Base-by-base conservation (phyloP, 37 sponge, comb jelly and placozoan genomes). In the Oopsacas minuta region DNA sequence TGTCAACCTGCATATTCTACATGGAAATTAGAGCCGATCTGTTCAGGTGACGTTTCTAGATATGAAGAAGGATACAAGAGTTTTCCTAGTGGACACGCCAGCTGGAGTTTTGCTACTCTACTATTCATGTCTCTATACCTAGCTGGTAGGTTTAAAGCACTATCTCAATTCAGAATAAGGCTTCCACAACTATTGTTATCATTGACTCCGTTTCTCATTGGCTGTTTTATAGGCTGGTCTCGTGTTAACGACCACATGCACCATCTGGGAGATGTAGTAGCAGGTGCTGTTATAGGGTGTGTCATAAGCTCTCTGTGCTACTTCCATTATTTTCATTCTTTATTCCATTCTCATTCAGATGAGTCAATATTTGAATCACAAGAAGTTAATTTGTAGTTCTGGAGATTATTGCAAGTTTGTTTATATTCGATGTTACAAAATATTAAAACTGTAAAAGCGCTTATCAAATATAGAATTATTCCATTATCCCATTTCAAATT, bases 1-100 rank as follows among this genome's bases (percentile, higher is more conserved):
- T 61, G 75, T n/a, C 28, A 3, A 34, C 75, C 75, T 34, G 30
- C 30, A 5, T 3, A 25, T 12, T 34, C 75, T 34, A 10, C 1
- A 5, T 61, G 75, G 75, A 12, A 61, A 34, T 32, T 34, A 12
- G 75, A 10, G 30, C 75, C 75, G 30, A 3, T 25, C 20, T 61
- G 75, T 61, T 12, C 17, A 5, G 75, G 75, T 3, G 75, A 12
- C 5, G 20, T 10, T 10, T n/a, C 30, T 25, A 12, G 1, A 5
- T 10, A 32, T 34, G 17, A 61, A 5, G 75, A 61, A 12, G 75
- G 75, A 3, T 61, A 61, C 75, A 61, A 61, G 75, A 61, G 75
- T 61, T 61, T 61, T 12, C 75, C 75, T 3, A 61, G 75, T 34
- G 75, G 75, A 61, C 75, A 61, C 75, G 20, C 75, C 30, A 61